phyloP scores from a whole-genome alignment of 2,113 vertebrate species.

The Nesoenas mayeri region DNA sequence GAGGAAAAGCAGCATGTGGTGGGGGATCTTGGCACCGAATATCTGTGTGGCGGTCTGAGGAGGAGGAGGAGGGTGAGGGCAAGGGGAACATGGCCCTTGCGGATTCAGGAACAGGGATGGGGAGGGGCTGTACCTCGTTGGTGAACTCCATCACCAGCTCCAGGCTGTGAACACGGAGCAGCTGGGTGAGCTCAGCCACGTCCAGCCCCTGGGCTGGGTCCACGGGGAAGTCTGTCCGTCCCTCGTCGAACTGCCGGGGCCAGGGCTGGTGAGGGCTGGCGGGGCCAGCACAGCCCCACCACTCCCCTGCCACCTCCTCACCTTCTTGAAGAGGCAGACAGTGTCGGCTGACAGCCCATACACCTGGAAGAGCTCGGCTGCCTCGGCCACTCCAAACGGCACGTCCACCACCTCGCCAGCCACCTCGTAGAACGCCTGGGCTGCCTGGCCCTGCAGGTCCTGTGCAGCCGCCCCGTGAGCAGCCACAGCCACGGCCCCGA shows the following conservation, averaged over 20 bases:
- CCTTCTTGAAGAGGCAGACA: constrained; percentile 90
- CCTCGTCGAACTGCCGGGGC: constrained; percentile 80
- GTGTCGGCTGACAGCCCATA: constrained; percentile 76
- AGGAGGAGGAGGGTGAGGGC: not conserved
- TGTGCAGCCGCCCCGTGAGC: not conserved
- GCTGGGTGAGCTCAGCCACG: constrained; percentile 65
- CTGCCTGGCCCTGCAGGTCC: constrained; percentile 76
- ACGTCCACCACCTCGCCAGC: constrained; percentile 69
- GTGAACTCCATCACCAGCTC: constrained; percentile 84
- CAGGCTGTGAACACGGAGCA: constrained; percentile 84
- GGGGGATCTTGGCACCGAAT: constrained; percentile 79
- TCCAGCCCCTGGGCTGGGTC: constrained; percentile 72
- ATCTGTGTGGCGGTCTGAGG: constrained; percentile 81
- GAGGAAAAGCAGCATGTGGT: constrained; percentile 89
- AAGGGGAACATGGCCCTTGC: accelerated
- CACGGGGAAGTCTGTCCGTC: constrained; percentile 77
- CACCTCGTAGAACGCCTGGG: constrained; percentile 72
- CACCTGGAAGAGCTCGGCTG: constrained; percentile 77
- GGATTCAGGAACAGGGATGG: accelerated
- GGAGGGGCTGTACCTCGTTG: constrained; percentile 66
- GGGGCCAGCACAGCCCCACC: not conserved
- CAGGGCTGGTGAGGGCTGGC: not conserved
- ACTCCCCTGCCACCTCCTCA: not conserved
- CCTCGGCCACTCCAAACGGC: constrained; percentile 78
- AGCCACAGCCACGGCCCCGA: accelerated